Percentiles rank a stretch among this genome's conserved stretches.
These are phyloP conservation scores for Rousettus madagascariensis DNA, from an alignment of 2,797 vertebrate genomes.

Conservation along the genomic window DNA sequence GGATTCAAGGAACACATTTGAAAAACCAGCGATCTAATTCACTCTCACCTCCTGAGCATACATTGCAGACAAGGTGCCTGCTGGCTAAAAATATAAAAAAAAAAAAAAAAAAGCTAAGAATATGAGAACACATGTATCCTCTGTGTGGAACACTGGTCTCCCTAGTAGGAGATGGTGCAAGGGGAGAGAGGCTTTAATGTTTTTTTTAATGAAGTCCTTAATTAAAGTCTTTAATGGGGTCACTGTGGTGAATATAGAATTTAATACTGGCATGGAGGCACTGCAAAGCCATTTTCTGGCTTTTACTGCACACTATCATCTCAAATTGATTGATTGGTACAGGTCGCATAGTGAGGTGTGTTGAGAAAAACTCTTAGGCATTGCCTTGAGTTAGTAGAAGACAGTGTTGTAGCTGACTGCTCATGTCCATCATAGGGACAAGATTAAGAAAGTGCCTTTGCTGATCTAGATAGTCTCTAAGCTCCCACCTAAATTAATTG, in stretches of 20 bases:
- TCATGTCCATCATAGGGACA: background rate
- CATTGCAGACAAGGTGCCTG: background rate
- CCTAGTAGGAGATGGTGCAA: background rate
- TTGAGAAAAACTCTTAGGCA: background rate
- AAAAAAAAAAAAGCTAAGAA: background rate
- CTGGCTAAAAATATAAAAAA: background rate
- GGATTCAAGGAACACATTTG: background rate
- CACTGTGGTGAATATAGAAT: background rate
- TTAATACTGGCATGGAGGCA: background rate
- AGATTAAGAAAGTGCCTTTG: background rate
- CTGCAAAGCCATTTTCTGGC: background rate
- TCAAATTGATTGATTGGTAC: background rate
- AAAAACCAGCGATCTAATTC: background rate
- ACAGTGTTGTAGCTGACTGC: background rate
- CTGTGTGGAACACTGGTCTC: fast-evolving
- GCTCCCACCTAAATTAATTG: background rate
- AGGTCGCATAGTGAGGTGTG: background rate
- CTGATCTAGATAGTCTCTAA: background rate
- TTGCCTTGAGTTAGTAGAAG: background rate
- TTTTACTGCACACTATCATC: background rate
- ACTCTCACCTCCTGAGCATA: background rate
- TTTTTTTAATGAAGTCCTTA: background rate
- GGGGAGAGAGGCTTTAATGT: background rate
- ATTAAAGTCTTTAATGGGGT: background rate
- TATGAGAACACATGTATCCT: too few relatives aligned